Evolutionary conservation across 2,888 invertebrate genomes (phyloP).

Genomic region (Macropis europaea): DNA sequence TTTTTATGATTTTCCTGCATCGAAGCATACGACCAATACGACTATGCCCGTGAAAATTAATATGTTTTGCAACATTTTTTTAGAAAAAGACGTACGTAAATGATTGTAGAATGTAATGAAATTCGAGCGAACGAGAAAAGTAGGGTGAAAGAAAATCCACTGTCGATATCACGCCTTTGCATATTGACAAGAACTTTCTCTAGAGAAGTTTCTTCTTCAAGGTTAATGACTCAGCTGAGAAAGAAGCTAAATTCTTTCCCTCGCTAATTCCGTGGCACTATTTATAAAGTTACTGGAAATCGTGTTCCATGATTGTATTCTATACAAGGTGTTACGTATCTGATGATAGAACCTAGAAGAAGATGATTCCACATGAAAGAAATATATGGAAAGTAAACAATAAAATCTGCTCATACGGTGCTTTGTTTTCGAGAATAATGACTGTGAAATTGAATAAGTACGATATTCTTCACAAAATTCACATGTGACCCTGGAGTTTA

Average conservation of each 20-base stretch:
- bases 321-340: neutral
- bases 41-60: no score
- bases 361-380: no score
- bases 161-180: constrained; percentile 1
- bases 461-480: no score
- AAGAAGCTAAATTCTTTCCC: constrained; percentile 8
- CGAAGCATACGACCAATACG: no score
- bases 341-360: no score
- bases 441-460: no score
- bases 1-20: no score
- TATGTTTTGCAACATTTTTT: no score
- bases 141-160: constrained; percentile 15
- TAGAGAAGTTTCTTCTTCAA: constrained; percentile 41
- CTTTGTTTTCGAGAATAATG: no score
- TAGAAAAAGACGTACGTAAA: no score
- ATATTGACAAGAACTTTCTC: constrained; percentile 50
- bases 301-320: neutral
- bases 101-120: neutral
- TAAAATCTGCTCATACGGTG: no score
- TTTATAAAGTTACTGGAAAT: neutral
- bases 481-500: neutral
- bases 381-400: no score
- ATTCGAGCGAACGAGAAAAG: neutral
- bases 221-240: constrained; percentile 27
- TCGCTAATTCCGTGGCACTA: constrained; percentile 19